Percentiles rank a stretch among this genome's conserved stretches.
Evolutionary conservation across 2,797 vertebrate species (phyloP).

Genomic region (Cynopterus sphinx): DNA sequence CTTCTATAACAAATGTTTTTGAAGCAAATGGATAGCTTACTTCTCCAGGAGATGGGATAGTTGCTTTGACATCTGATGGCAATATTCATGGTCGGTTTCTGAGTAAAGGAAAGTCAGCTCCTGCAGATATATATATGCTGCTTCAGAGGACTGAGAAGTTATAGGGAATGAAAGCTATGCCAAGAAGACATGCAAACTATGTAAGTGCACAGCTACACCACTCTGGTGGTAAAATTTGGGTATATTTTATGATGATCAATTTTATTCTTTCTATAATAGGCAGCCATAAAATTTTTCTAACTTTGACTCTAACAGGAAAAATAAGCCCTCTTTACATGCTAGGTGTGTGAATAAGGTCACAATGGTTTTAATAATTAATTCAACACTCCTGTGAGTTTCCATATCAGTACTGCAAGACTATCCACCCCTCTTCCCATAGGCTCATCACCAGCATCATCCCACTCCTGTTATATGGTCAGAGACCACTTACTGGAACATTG

Average conservation of each 20-base stretch:
- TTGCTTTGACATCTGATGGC: slow-evolving; percentile 61
- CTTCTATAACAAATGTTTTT: slow-evolving; percentile 59
- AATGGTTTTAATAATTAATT: not conserved
- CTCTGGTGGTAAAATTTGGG: not conserved
- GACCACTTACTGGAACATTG: not conserved
- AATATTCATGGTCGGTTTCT: slow-evolving; percentile 46
- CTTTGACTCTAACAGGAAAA: not conserved
- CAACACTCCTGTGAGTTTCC: not conserved
- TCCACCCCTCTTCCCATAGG: not conserved
- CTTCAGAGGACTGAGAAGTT: not conserved
- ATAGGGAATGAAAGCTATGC: not conserved
- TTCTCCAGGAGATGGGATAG: slow-evolving; percentile 64
- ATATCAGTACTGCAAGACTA: not conserved
- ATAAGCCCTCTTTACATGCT: not conserved
- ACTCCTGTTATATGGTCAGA: not conserved
- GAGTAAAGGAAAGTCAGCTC: not conserved
- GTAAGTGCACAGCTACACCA: not conserved
- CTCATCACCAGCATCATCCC: not conserved
- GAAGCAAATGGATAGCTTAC: slow-evolving; percentile 57
- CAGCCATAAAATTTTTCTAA: not conserved
- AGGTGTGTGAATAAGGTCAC: not conserved
- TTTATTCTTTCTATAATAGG: not conserved
- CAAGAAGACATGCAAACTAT: not conserved
- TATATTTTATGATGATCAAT: not conserved
- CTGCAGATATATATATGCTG: not conserved